These are phyloP conservation scores for Danio jaintianensis DNA, from an alignment of 2,797 vertebrate genomes.

Conservation along the genomic window DNA sequence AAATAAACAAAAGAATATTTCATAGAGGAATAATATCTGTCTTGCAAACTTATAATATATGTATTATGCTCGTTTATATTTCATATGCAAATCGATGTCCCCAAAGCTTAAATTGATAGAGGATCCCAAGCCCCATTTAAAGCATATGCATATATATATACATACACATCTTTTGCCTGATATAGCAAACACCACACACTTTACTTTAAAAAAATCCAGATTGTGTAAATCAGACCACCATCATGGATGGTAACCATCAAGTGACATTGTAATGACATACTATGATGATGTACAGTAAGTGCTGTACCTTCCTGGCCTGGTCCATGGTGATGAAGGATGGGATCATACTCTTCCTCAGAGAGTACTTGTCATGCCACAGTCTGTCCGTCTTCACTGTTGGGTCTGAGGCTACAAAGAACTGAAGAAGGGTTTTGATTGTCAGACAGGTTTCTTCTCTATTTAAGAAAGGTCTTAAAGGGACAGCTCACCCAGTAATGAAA, in stretches of 20 bases:
- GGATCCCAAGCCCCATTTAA: not conserved
- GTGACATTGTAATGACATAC: not conserved
- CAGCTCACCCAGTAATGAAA: no score
- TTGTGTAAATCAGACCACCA: not conserved
- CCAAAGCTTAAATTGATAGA: not conserved
- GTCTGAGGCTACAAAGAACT: slow-evolving; percentile 99
- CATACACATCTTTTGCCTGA: no score
- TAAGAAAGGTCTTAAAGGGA: not conserved
- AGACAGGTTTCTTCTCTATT: not conserved
- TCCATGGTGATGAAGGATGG: slow-evolving; percentile 98
- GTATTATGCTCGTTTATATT: not conserved
- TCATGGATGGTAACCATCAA: not conserved
- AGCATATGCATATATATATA: not conserved
- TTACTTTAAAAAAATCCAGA: not conserved
- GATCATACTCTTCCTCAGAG: slow-evolving; percentile 97
- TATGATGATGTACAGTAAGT: not conserved
- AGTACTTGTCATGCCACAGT: slow-evolving; percentile 98
- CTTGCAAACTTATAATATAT: not conserved
- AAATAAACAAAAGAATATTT: not conserved
- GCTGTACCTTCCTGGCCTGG: slow-evolving; percentile 91
- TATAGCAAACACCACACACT: not conserved
- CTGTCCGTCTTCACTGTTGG: slow-evolving; percentile 95
- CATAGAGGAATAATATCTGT: not conserved
- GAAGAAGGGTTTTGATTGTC: slow-evolving; percentile 28
- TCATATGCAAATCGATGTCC: not conserved